Evolutionary conservation across 2,797 vertebrate genomes (phyloP), one percentile per base, ranked within the genome.

Genomic region (Mormyrus hasselquistii): DNA sequence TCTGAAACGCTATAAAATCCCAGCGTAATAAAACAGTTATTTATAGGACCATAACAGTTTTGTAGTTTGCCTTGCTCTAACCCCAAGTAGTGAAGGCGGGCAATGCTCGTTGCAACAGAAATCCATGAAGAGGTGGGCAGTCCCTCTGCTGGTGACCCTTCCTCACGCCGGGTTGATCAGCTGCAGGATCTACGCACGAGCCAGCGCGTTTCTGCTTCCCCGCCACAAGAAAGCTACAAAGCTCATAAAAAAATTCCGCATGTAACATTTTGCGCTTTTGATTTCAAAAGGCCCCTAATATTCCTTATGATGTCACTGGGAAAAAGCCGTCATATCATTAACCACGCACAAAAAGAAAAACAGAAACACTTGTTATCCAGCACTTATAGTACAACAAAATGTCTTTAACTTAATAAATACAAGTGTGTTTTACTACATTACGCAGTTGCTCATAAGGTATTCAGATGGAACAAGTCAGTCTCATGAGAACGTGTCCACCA

Each of bases 21-120:
- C 92, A 91, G 89, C 19, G 83, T 93, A 95, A 95, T 96, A 96
- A 96, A 96, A 94, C 52, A 0, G 91, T 95, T 96, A 96, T 96
- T 96, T 96, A 96, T 96, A 96, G 94, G 94, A 94, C 94, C 91
- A 82, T 94, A 95, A 95, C 93, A 90, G 94, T 92, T 94, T 95
- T 96, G 95, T 95, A 96, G 95, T 95, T 96, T 95, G 95, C 95
- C 94, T 96, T 95, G 92, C 94, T 93, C 92, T 92, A 94, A 94
- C 93, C 94, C 94, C 93, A 94, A 93, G 92, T 91, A 93, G 93
- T 92, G 88, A 91, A 94, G 92, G 94, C 92, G 93, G 92, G 91
- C 89, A 79, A 92, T 88, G 90, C 89, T 94, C 90, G 90, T 91
- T 88, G 92, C 94, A 91, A 95, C 93, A 93, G 91, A 90, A 82